Evolutionary conservation across 2,113 vertebrate species (phyloP).

Genomic region (Lanius collurio): DNA sequence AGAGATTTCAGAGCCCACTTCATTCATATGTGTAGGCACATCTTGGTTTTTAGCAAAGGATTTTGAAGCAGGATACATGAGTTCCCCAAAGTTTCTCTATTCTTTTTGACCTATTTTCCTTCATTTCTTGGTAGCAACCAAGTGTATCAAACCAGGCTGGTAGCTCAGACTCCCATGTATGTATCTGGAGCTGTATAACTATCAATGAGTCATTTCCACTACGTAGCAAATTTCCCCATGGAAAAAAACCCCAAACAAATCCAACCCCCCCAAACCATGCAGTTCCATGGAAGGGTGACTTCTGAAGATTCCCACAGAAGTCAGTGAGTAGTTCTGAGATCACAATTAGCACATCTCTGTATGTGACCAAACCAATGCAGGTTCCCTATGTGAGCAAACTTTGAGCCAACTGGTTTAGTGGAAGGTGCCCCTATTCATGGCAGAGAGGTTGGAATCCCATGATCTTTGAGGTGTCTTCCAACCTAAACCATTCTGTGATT

Average conservation of each 20-base stretch:
- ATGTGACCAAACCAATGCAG: not conserved
- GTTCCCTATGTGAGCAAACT: not conserved
- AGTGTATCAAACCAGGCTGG: not conserved
- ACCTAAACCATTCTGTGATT: not conserved
- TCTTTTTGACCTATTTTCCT: not conserved
- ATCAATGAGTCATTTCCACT: not conserved
- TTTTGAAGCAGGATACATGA: not conserved
- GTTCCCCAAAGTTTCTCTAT: not conserved
- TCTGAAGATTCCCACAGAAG: not conserved
- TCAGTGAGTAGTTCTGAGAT: not conserved
- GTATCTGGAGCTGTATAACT: not conserved
- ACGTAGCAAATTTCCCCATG: not conserved
- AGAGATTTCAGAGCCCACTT: not conserved
- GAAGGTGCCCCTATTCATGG: not conserved
- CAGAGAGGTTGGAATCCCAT: not conserved
- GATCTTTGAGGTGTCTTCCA: not conserved
- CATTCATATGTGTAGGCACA: not conserved
- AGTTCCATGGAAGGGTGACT: not conserved
- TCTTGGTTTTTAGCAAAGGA: not conserved
- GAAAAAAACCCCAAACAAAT: accelerated
- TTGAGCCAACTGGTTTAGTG: no score
- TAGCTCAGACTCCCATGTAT: not conserved
- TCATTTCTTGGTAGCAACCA: not conserved
- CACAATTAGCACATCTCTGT: not conserved
- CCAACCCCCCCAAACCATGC: not conserved